Evolutionary conservation across 1,140 invertebrate species (phyloP), one percentile per base, ranked within the genome.

Genomic region (Hestina assimilis): DNA sequence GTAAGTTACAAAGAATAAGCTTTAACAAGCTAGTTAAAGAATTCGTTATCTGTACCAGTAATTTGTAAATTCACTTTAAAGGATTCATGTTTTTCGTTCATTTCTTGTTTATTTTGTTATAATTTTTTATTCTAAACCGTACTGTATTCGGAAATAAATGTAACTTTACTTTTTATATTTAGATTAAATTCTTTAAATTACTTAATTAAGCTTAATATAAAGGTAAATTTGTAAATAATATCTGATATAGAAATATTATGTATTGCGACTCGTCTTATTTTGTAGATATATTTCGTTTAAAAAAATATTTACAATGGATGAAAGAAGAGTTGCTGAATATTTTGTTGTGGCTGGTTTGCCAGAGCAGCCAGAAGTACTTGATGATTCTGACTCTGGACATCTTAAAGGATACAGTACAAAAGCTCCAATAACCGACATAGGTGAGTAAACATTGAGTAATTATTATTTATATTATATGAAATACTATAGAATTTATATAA

Each of bases 291-390:
- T 35, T 31, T 31, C 20, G 57, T 50, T 42, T 17, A 8, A 19
- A 38, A 38, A 7, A 38, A 5, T 6, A 38, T 54, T 56, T 28
- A 51, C 58, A 61, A 96, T 96, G 95, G 95, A 96, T 74, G 95
- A 96, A 70, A 90, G 94, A 73, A 90, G 94, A 82, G 93, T 96
- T 42, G 95, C 94, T 12, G 95, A 99, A 89, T 99, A 99, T 89
- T 99, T 99, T 92, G 97, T 99, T 54, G 95, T 99, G 28, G 97
- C 97, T 78, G 98, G 98, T 11, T 90, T 99, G 73, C 94, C 96
- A 6, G 94, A 95, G 23, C 92, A 95, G 79, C 91, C 92, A 41
- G 89, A 96, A 87, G 90, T 93, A 78, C 81, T 97, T 15, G 95
- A 96, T 74, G 96, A 98, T 75, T 93, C 92, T 63, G 94, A 97